Evolutionary conservation across 2,797 vertebrate species (phyloP), one percentile per base, ranked within the genome.

Genomic region (Semotilus atromaculatus): DNA sequence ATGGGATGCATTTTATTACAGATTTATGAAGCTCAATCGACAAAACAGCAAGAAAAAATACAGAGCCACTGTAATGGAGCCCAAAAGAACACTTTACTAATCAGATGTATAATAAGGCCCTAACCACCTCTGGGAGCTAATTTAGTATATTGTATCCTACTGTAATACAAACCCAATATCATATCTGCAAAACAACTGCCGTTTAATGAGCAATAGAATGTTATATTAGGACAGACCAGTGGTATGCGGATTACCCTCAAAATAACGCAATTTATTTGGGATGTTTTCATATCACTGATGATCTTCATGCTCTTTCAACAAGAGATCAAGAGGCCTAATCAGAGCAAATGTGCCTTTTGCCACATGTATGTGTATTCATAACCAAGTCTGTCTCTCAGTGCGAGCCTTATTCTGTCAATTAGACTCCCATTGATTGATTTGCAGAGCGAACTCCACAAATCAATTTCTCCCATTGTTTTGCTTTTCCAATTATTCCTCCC

Each of bases 391-490:
- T 77, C 84, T 83, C 68, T 80, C 75, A 34, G 58, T 62, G 29
- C 36, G 31, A 70, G 82, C 34, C 75, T 45, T 78, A 68, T 86
- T 86, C 58, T 88, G 88, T 85, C 88, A 91, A 90, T 88, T 91
- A 90, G 73, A 74, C 73, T 82, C 82, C 73, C 31, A 70, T 89
- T 71, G 90, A 91, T 45, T 73, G 34, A 71, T 53, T 81, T 80
- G 64, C 82, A 68, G 81, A 86, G 62, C 36, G n/a, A 78, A 45
- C 48, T 74, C 66, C n/a, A 72, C 85, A 29, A 81, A 86, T 78
- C 85, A 88, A 91, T 91, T 88, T 66, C 53, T 34, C 75, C 83
- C 67, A 79, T 88, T 90, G 88, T 90, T 89, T 88, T 82, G 55
- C 34, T 62, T 19, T 82, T 88, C 79, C 83, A 88, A 89, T 90